A percentile compares a stretch with the other conserved stretches of the same genome.
Evolutionary conservation across 2,888 invertebrate genomes (phyloP).

Genomic region (Hermodice carunculata): DNA sequence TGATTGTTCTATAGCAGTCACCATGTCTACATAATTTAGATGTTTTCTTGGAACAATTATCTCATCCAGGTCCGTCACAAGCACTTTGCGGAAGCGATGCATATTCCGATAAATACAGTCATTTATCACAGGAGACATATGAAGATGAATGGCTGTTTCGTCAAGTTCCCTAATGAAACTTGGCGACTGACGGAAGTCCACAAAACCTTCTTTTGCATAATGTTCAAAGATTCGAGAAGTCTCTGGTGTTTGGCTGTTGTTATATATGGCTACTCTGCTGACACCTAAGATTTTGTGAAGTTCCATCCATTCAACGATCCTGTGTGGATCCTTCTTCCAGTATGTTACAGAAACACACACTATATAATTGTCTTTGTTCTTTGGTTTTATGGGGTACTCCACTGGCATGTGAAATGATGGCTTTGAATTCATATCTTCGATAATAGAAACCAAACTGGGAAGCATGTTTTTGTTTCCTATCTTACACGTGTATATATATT

Average conservation of each 20-base stretch:
- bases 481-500: slow-evolving; percentile 14
- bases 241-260: slow-evolving; percentile 8
- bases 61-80: slow-evolving; percentile 34
- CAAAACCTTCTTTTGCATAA: slow-evolving; percentile 8
- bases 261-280: slow-evolving; percentile 5
- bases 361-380: neutral
- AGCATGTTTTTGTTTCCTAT: slow-evolving; percentile 2
- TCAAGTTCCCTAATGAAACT: slow-evolving; percentile 11
- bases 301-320: slow-evolving; percentile 18
- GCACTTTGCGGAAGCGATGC: slow-evolving; percentile 22
- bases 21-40: slow-evolving; percentile 20
- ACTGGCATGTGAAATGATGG: slow-evolving; percentile 13
- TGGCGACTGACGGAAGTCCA: slow-evolving; percentile 15
- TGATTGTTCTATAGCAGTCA: slow-evolving; percentile 15
- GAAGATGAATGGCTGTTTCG: slow-evolving; percentile 19
- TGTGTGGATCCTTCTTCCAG: slow-evolving; percentile 14
- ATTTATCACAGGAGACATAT: slow-evolving; percentile 37
- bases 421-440: too few relatives aligned
- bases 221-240: slow-evolving; percentile 1
- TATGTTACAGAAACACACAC: slow-evolving; percentile 18
- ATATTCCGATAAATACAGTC: slow-evolving; percentile 37
- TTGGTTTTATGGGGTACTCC: neutral
- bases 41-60: slow-evolving; percentile 25
- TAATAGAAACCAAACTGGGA: neutral
- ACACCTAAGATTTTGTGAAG: slow-evolving; percentile 8